phyloP scores from a whole-genome alignment of 2,797 vertebrate genomes.

The Pachyuromys duprasi region DNA sequence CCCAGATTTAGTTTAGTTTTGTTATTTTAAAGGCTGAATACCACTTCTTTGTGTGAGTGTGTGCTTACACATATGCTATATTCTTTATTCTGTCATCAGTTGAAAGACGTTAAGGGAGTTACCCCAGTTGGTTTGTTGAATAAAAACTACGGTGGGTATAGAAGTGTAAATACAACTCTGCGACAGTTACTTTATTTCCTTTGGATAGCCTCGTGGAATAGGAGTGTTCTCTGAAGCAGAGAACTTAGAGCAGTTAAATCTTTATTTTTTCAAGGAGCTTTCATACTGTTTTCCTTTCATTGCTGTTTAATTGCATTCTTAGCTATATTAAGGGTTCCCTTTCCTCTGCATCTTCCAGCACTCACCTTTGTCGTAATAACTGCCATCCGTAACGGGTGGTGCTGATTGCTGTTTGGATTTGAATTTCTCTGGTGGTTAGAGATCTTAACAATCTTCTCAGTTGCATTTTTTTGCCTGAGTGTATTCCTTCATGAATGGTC shows the following conservation, averaged over 20 bases:
- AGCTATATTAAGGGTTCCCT: not conserved
- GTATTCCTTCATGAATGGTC: not conserved
- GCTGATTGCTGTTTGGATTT: not conserved
- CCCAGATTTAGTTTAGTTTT: not conserved
- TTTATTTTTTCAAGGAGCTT: not conserved
- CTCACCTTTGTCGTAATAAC: not conserved
- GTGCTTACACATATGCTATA: not conserved
- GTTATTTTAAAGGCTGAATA: not conserved
- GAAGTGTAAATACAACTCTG: not conserved
- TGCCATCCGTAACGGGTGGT: not conserved
- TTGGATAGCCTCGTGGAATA: not conserved
- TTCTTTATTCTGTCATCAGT: not conserved
- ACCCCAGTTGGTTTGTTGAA: not conserved
- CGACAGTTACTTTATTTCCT: not conserved
- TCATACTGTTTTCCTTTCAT: not conserved
- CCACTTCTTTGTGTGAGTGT: not conserved
- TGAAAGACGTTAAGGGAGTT: not conserved
- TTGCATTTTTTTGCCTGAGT: not conserved
- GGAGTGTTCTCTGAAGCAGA: not conserved
- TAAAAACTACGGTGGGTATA: not conserved
- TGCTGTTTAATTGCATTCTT: not conserved
- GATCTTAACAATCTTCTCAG: not conserved
- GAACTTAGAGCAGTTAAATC: not conserved
- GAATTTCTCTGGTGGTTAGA: not conserved
- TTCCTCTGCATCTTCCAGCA: not conserved